These are phyloP conservation scores for Bilobella aurantiaca DNA, from an alignment of 1,140 invertebrate genomes.

Conservation along the genomic window DNA sequence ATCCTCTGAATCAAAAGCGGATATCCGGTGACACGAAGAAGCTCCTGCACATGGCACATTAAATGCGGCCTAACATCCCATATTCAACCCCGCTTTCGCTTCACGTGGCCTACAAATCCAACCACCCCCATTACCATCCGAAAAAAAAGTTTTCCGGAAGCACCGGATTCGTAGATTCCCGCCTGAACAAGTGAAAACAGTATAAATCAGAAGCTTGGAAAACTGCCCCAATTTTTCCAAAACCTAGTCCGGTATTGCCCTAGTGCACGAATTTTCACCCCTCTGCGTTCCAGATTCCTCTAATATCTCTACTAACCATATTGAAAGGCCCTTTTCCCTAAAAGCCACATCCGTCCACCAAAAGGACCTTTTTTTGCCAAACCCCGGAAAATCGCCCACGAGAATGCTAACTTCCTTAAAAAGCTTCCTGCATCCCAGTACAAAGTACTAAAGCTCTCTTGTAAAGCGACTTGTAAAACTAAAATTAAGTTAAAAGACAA, in stretches of 20 bases:
- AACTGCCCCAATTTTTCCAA: background rate
- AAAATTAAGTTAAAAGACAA: background rate
- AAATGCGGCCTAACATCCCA: background rate
- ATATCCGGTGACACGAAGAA: conserved; percentile 34
- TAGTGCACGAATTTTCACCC: background rate
- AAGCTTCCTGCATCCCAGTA: no score
- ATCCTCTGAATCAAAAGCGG: conserved; percentile 34
- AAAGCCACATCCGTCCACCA: no score
- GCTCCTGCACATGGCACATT: conserved; percentile 22
- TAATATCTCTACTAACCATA: no score
- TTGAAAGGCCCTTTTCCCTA: no score
- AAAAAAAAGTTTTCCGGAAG: background rate
- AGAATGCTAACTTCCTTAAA: no score
- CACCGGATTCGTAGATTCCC: background rate
- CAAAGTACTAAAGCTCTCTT: background rate
- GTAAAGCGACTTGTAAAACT: background rate
- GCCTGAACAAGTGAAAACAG: conserved; percentile 1
- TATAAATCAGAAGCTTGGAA: background rate
- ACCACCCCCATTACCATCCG: background rate
- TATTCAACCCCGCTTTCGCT: background rate
- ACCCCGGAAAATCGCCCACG: no score
- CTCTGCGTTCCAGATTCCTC: no score
- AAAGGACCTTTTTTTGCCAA: no score
- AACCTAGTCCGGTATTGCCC: background rate
- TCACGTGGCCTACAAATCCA: no score